These are phyloP conservation scores for Acrobasis repandana DNA, from an alignment of 2,888 invertebrate species.

Conservation along the genomic window DNA sequence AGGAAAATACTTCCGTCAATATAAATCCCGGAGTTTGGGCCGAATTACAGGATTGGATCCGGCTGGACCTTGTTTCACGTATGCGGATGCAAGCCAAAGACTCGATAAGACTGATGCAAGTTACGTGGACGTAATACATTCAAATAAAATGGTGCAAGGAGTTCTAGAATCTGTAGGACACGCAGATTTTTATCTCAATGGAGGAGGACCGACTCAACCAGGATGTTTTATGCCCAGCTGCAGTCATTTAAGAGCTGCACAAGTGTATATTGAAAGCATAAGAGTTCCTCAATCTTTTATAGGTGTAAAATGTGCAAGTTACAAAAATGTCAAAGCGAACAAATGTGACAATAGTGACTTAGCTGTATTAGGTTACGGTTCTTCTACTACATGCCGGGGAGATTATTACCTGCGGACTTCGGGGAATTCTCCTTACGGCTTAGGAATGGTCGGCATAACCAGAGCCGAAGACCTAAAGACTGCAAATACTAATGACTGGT, in stretches of 20 bases:
- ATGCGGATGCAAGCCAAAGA: constrained; percentile 67
- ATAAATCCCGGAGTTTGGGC: constrained; percentile 62
- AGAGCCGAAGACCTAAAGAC: constrained; percentile 31
- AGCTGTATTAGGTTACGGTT: constrained; percentile 74
- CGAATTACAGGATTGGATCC: constrained; percentile 78
- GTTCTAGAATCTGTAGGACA: constrained; percentile 84
- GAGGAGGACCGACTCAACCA: constrained; percentile 87
- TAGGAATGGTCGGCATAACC: constrained; percentile 70
- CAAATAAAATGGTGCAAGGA: constrained; percentile 74
- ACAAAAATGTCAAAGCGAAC: constrained; percentile 65
- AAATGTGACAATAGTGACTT: constrained; percentile 59
- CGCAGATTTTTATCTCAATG: constrained; percentile 89
- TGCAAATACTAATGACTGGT: constrained; percentile 44
- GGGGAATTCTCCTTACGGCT: constrained; percentile 60
- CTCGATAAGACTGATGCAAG: constrained; percentile 69
- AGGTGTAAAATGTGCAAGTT: constrained; percentile 63
- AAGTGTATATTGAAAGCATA: constrained; percentile 71
- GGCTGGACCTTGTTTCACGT: constrained; percentile 77
- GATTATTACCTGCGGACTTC: constrained; percentile 71
- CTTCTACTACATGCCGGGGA: constrained; percentile 66
- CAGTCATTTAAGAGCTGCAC: constrained; percentile 73
- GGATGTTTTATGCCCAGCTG: constrained; percentile 84
- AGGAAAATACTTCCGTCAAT: constrained; percentile 71
- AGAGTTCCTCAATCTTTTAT: constrained; percentile 67
- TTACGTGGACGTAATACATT: constrained; percentile 75